phyloP scores from a whole-genome alignment of 2,113 vertebrate species.

The Cygnus atratus region DNA sequence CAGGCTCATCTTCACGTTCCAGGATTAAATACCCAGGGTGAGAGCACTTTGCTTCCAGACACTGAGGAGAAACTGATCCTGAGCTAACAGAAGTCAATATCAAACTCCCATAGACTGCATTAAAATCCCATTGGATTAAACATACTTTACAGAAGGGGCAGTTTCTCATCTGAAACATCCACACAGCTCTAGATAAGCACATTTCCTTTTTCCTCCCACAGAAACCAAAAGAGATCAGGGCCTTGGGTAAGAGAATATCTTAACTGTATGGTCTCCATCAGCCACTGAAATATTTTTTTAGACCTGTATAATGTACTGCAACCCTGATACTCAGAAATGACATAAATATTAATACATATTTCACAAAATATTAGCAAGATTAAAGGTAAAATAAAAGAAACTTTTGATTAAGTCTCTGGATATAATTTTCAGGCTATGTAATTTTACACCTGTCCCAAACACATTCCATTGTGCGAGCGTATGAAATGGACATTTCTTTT shows the following conservation, averaged over 20 bases:
- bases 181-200: background rate
- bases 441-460: background rate
- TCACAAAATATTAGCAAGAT: background rate
- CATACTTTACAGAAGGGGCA: background rate
- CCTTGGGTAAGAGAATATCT: background rate
- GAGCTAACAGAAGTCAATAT: background rate
- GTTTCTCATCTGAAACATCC: background rate
- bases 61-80: background rate
- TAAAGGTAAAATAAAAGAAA: background rate
- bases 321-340: background rate
- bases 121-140: background rate
- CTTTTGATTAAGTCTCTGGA: background rate
- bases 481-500: background rate
- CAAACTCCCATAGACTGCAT: background rate
- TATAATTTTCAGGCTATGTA: background rate
- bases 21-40: background rate
- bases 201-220: background rate
- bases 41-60: background rate
- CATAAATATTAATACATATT: background rate
- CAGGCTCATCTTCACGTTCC: background rate
- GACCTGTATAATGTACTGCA: background rate
- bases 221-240: background rate
- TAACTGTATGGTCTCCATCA: background rate
- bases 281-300: background rate
- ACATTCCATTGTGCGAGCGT: fast-evolving